Percentiles rank a stretch among this genome's conserved stretches.
These are phyloP conservation scores for Lepidurus apus DNA, from an alignment of 1,140 invertebrate genomes.

Conservation along the genomic window DNA sequence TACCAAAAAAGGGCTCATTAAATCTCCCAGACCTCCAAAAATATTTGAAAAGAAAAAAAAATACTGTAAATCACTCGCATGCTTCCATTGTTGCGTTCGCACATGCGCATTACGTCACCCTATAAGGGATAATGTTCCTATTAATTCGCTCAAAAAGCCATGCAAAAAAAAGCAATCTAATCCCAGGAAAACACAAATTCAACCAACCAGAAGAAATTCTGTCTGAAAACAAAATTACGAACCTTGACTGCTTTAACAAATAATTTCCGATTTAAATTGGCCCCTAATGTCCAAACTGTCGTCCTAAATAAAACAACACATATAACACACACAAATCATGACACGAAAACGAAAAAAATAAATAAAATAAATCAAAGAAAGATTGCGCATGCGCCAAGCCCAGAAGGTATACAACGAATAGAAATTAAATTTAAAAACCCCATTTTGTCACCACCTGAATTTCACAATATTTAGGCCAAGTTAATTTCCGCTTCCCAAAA, in stretches of 20 bases:
- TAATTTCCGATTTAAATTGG: constrained; percentile 76
- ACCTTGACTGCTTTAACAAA: constrained; percentile 58
- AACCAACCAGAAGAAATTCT: constrained; percentile 33
- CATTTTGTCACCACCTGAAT: constrained; percentile 24
- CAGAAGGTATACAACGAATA: neutral
- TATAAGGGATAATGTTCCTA: constrained; percentile 19
- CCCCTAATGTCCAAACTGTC: constrained; percentile 76
- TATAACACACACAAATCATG: neutral
- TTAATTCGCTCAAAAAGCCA: constrained; percentile 13
- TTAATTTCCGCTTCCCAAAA: constrained; percentile 24
- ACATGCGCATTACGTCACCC: constrained; percentile 10
- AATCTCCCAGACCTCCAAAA: neutral
- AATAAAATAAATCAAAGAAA: constrained; percentile 18
- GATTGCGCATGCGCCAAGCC: constrained; percentile 22
- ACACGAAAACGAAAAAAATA: constrained; percentile 16
- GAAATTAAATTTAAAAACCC: neutral
- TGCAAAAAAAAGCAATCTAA: neutral
- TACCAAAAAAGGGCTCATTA: neutral
- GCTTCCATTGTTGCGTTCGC: neutral
- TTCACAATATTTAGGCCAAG: constrained; percentile 11
- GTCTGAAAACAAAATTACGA: constrained; percentile 50
- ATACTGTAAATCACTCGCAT: neutral
- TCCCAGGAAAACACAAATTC: neutral
- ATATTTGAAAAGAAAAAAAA: neutral
- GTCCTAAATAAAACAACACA: constrained; percentile 51